Percentiles rank a stretch among this genome's conserved stretches.
Conservation (phyloP, 2,113 vertebrate species). For the zebrafish (Danio rerio) region DNA sequence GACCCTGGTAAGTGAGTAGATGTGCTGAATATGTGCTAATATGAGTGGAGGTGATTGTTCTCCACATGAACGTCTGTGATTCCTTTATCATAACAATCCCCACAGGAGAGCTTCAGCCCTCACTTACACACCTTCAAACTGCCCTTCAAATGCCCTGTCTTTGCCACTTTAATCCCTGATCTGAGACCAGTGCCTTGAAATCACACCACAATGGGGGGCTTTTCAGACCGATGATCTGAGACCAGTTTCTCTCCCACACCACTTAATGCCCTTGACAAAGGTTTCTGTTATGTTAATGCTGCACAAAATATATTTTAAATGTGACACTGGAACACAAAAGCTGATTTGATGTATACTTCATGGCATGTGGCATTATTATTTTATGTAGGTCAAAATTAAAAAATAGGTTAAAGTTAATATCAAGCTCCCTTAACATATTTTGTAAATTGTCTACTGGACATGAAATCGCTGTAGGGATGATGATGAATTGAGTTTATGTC, state of each 20-base stretch:
- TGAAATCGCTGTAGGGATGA: too few relatives aligned
- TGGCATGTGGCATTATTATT: too few relatives aligned
- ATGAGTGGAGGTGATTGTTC: slow-evolving; percentile 16
- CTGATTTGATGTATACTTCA: too few relatives aligned
- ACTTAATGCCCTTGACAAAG: not conserved
- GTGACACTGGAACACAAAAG: too few relatives aligned
- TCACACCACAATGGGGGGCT: not conserved
- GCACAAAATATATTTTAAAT: too few relatives aligned
- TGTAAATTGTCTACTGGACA: too few relatives aligned
- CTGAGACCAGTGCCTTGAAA: slow-evolving; percentile 27
- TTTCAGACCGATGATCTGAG: not conserved
- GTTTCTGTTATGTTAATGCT: not conserved
- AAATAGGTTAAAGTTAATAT: too few relatives aligned
- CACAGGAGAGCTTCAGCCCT: slow-evolving; percentile 31
- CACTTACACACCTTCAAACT: slow-evolving; percentile 2
- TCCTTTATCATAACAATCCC: slow-evolving; percentile 43
- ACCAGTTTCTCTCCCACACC: not conserved
- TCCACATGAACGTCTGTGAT: not conserved
- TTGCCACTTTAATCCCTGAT: slow-evolving; percentile 37
- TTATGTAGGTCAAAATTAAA: too few relatives aligned
- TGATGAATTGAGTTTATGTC: too few relatives aligned
- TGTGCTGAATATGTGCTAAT: slow-evolving; percentile 33
- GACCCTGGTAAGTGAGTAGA: slow-evolving; percentile 14
- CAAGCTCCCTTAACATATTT: too few relatives aligned
- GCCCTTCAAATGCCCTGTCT: slow-evolving; percentile 1